A percentile compares a stretch with the other conserved stretches of the same genome.
phyloP scores from a whole-genome alignment of 2,113 vertebrate genomes.

The Onychostruthus taczanowskii region DNA sequence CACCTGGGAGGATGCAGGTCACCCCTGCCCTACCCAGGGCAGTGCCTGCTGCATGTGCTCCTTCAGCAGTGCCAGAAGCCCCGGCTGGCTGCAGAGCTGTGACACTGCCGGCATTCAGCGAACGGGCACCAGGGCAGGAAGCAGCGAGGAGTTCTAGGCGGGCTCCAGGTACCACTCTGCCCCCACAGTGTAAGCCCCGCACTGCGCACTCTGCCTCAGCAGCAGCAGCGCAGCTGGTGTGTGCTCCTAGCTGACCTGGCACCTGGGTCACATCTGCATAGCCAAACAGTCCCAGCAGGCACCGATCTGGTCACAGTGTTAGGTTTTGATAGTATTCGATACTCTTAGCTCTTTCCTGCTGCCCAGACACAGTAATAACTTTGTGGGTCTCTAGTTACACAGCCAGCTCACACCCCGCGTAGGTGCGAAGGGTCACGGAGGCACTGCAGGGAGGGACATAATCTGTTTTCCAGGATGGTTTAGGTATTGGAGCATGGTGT shows the following conservation, averaged over 20 bases:
- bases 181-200: accelerated
- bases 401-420: neutral
- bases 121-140: neutral
- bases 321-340: neutral
- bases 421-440: neutral
- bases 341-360: neutral
- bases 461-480: constrained; percentile 8
- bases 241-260: neutral
- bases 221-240: neutral
- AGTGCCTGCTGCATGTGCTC: neutral
- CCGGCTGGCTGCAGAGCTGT: accelerated
- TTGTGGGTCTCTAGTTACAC: neutral
- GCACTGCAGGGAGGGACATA: constrained; percentile 48
- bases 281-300: neutral
- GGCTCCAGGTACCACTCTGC: neutral
- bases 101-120: accelerated
- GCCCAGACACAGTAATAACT: constrained; percentile 47
- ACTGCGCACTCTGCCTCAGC: neutral
- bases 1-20: neutral
- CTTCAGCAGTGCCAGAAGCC: neutral
- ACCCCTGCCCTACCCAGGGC: neutral
- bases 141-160: accelerated
- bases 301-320: neutral
- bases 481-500: neutral
- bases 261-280: neutral